Evolutionary conservation across 1,140 invertebrate species (phyloP).

Genomic region (Drosophila leontia): DNA sequence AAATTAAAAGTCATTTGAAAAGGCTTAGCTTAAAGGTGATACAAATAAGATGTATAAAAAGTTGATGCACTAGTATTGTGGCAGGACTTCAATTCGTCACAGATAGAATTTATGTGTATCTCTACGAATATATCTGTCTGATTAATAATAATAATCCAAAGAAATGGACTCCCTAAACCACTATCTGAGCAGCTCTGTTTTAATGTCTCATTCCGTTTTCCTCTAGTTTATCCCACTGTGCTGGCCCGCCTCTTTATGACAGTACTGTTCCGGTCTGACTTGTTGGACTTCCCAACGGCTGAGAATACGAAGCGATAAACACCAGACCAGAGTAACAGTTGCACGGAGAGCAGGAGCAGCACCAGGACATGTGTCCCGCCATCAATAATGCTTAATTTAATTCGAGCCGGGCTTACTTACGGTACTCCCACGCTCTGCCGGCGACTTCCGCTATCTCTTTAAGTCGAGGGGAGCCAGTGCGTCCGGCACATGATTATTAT

Average conservation of each 20-base stretch:
- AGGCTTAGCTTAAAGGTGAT: no score
- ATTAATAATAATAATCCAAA: background rate
- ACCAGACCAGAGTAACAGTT: constrained; percentile 52
- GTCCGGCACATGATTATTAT: constrained; percentile 74
- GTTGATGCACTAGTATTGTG: no score
- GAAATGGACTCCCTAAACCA: background rate
- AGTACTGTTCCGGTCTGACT: constrained; percentile 14
- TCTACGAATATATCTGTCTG: no score
- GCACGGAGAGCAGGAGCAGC: constrained; percentile 4
- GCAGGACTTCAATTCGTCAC: no score
- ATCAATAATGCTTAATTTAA: constrained; percentile 83
- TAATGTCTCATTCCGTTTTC: no score
- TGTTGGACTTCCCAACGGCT: constrained; percentile 37
- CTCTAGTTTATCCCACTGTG: constrained; percentile 14
- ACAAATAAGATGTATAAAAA: no score
- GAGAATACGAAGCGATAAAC: constrained; percentile 53
- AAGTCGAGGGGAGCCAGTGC: constrained; percentile 29
- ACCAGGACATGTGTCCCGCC: constrained; percentile 48
- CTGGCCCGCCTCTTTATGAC: constrained; percentile 47
- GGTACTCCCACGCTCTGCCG: background rate
- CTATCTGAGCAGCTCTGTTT: background rate
- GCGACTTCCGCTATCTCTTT: constrained; percentile 59
- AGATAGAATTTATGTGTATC: no score
- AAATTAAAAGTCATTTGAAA: no score
- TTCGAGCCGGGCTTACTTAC: constrained; percentile 48